These are phyloP conservation scores for Nasonia giraulti DNA, from an alignment of 1,140 invertebrate genomes.

Conservation along the genomic window DNA sequence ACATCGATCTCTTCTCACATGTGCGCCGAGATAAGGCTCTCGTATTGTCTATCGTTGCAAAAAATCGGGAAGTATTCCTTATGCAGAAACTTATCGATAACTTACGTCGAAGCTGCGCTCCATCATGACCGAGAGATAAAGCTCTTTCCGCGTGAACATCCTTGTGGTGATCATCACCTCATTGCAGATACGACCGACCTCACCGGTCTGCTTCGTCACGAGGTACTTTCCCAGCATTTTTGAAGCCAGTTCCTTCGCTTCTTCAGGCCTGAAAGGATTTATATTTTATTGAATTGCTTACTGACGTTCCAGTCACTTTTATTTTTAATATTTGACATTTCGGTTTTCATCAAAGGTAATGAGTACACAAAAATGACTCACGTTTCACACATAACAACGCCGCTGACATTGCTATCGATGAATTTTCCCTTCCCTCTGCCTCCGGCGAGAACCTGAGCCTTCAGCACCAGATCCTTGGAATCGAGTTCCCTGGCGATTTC, in stretches of 20 bases:
- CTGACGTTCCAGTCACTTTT: no score
- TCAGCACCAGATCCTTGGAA: conserved; percentile 91
- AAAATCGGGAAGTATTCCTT: not conserved
- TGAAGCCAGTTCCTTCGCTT: conserved; percentile 86
- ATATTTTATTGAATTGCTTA: not conserved
- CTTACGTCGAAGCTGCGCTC: conserved; percentile 87
- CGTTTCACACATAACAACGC: conserved; percentile 93
- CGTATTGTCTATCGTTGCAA: not conserved
- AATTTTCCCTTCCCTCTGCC: conserved; percentile 95
- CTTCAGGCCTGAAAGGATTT: conserved; percentile 77
- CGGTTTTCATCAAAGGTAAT: not conserved
- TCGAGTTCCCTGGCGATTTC: conserved; percentile 88
- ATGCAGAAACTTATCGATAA: not conserved
- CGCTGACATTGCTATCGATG: conserved; percentile 92
- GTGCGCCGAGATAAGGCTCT: not conserved
- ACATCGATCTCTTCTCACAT: not conserved
- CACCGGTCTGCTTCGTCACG: conserved; percentile 97
- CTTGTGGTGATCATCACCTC: conserved; percentile 96
- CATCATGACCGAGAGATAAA: conserved; percentile 98
- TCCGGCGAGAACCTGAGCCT: conserved; percentile 97
- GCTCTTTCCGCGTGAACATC: conserved; percentile 95
- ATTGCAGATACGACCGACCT: conserved; percentile 93
- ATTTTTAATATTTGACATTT: not conserved
- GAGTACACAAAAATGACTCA: conserved; percentile 75
- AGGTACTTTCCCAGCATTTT: conserved; percentile 95